Conservation (phyloP, 2,888 invertebrate species). For the Eristalinus aeneus region DNA sequence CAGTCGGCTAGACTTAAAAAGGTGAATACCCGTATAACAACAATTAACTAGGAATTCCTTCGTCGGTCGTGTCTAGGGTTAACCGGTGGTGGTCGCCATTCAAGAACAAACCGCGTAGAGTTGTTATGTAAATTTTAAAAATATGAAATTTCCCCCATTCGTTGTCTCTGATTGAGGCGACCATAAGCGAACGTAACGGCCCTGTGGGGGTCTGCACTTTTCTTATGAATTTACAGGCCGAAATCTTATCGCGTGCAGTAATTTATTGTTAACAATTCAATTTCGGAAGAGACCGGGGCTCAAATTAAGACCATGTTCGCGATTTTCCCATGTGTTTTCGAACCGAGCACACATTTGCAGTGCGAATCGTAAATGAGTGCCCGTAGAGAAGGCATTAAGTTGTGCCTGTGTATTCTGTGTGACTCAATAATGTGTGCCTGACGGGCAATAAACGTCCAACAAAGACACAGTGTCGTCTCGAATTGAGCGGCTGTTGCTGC, state of each 20-base stretch:
- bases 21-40: slow-evolving; percentile 61
- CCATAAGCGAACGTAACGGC: slow-evolving; percentile 20
- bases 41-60: slow-evolving; percentile 29
- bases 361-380: background rate
- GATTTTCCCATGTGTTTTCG: slow-evolving; percentile 8
- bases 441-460: background rate
- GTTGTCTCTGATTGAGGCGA: slow-evolving; percentile 11
- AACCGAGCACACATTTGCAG: background rate
- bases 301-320: slow-evolving; percentile 46
- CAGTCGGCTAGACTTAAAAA: background rate
- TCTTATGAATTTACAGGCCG: slow-evolving; percentile 12
- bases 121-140: slow-evolving; percentile 59
- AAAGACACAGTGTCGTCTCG: background rate
- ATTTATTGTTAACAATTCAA: slow-evolving; percentile 47
- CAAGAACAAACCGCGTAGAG: slow-evolving; percentile 51
- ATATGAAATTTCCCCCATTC: slow-evolving; percentile 30
- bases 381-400: background rate
- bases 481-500: background rate
- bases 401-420: background rate
- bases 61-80: background rate
- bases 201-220: background rate
- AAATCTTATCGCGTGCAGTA: slow-evolving; percentile 42
- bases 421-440: background rate
- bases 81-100: slow-evolving; percentile 7
- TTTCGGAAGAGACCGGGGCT: slow-evolving; percentile 4